Percentiles rank a stretch among this genome's conserved stretches.
phyloP scores from a whole-genome alignment of 2,797 vertebrate genomes.

The Acrossocheilus wenchowensis region DNA sequence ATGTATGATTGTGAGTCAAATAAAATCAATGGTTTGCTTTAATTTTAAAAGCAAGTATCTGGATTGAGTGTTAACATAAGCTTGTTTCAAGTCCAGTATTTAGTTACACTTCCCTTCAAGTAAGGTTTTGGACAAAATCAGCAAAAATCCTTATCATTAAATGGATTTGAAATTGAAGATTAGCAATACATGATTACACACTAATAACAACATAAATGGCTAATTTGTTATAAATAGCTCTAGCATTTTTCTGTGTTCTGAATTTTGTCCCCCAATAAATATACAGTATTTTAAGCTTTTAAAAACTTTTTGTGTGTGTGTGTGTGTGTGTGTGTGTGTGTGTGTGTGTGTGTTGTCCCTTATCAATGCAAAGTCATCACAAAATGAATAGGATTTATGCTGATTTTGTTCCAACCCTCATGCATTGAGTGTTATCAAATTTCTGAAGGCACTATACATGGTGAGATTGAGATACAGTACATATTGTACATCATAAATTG shows the following conservation, averaged over 20 bases:
- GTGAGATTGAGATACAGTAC: no score
- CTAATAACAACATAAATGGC: not conserved
- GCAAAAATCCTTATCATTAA: not conserved
- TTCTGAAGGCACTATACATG: not conserved
- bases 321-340: no score
- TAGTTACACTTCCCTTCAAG: not conserved
- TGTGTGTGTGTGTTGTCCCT: not conserved
- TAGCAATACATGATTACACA: not conserved
- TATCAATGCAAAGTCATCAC: not conserved
- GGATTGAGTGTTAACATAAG: not conserved
- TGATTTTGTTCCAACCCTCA: not conserved
- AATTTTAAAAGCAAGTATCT: not conserved
- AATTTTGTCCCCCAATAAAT: not conserved
- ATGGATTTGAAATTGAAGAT: not conserved
- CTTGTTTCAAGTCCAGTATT: conserved; percentile 6
- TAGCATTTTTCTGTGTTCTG: not conserved
- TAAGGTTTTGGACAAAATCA: not conserved
- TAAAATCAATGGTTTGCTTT: not conserved
- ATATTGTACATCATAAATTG: not conserved
- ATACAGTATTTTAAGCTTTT: not conserved
- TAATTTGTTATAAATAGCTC: not conserved
- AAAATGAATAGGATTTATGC: not conserved
- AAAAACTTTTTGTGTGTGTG: not conserved
- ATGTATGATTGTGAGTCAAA: conserved; percentile 11
- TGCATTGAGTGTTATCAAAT: not conserved